These are phyloP conservation scores for Dichetophora obliterata DNA, from an alignment of 2,888 invertebrate species.

Conservation along the genomic window DNA sequence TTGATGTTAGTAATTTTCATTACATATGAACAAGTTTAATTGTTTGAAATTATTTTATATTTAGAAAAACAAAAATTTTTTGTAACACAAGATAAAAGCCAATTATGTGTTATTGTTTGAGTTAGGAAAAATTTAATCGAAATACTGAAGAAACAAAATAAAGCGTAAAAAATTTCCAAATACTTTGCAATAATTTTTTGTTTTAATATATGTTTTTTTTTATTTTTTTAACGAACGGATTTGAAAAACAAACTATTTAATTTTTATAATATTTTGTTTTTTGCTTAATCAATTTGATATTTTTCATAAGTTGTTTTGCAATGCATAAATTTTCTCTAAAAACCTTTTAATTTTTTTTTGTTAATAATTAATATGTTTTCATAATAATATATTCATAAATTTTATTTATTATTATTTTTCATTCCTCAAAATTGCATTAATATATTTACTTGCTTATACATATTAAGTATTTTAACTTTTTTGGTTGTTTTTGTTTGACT, in stretches of 20 bases:
- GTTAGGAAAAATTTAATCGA: no score
- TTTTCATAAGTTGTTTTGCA: constrained; percentile 21
- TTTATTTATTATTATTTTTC: constrained; percentile 46
- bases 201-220: not conserved
- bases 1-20: not conserved
- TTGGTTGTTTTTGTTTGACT: constrained; percentile 51
- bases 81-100: no score
- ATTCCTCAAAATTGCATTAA: constrained; percentile 41
- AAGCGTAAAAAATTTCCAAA: constrained; percentile 14
- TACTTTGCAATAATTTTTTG: constrained; percentile 4
- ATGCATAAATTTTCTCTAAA: constrained; percentile 28
- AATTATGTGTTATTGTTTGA: no score
- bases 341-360: constrained; percentile 36
- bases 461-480: constrained; percentile 43
- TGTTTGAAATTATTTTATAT: not conserved
- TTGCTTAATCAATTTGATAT: constrained; percentile 9
- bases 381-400: constrained; percentile 20
- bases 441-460: constrained; percentile 24
- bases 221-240: not conserved
- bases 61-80: no score
- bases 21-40: not conserved
- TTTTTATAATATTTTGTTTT: not conserved
- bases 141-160: not conserved
- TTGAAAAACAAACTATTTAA: not conserved
- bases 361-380: constrained; percentile 40